Percentiles rank a stretch among this genome's conserved stretches.
phyloP scores from a whole-genome alignment of 1,140 invertebrate genomes.

The Lethocerus indicus region DNA sequence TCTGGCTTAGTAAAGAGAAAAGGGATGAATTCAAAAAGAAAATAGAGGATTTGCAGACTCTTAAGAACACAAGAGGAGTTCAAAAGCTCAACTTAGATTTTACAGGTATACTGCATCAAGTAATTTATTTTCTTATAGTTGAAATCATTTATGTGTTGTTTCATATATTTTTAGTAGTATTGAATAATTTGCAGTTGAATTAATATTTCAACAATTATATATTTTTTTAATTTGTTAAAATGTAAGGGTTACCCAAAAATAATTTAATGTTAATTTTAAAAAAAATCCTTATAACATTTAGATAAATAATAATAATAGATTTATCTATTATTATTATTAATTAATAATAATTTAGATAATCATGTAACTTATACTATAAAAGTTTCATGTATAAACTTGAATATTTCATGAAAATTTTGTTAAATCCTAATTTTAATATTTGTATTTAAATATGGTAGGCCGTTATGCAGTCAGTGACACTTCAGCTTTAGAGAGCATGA shows the following conservation, averaged over 20 bases:
- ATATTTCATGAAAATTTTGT: background rate
- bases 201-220: too few species aligned
- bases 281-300: too few species aligned
- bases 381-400: background rate
- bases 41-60: slow-evolving; percentile 45
- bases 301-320: too few species aligned
- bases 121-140: background rate
- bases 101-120: slow-evolving; percentile 32
- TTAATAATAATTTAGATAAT: background rate
- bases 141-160: background rate
- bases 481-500: background rate
- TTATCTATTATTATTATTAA: too few species aligned
- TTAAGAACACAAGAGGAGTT: slow-evolving; percentile 48
- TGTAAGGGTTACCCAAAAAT: too few species aligned
- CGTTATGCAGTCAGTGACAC: slow-evolving; percentile 1
- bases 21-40: slow-evolving; percentile 47
- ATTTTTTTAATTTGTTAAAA: too few species aligned
- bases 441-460: background rate
- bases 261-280: too few species aligned
- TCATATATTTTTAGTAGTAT: background rate
- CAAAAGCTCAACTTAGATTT: slow-evolving; percentile 71
- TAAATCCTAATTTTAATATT: background rate
- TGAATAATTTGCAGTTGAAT: background rate
- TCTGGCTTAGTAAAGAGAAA: slow-evolving; percentile 61
- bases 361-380: background rate